Evolutionary conservation across 2,113 vertebrate species (phyloP).

Genomic region (Nothocercus nigrocapillus): DNA sequence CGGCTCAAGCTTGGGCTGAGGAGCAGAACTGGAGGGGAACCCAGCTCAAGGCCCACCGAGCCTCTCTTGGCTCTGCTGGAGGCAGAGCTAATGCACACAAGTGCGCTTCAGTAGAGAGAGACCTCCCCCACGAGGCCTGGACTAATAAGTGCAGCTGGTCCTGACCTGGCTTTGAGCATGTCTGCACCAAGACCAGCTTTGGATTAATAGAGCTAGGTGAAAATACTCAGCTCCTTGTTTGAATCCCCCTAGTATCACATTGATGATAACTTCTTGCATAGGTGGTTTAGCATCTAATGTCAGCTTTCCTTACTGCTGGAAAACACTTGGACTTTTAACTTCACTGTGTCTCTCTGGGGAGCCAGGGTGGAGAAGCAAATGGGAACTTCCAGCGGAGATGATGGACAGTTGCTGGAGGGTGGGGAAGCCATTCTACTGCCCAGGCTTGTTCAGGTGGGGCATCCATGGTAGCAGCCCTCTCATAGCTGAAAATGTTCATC

Average conservation of each 20-base stretch:
- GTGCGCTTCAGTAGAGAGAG: rapidly evolving
- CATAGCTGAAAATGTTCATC: background rate
- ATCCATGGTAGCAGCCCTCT: background rate
- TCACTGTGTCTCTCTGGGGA: background rate
- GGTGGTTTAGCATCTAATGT: background rate
- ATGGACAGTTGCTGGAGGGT: background rate
- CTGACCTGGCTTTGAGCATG: background rate
- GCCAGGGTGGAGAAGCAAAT: background rate
- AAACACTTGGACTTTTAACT: background rate
- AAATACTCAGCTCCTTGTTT: background rate
- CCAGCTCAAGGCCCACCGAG: background rate
- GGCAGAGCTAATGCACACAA: background rate
- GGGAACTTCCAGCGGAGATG: background rate
- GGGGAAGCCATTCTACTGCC: background rate
- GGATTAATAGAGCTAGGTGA: background rate
- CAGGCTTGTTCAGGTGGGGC: background rate
- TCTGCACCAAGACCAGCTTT: background rate
- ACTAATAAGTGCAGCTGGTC: background rate
- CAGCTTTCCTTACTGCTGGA: background rate
- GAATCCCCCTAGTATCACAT: background rate
- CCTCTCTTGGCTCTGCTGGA: background rate
- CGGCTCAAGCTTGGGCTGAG: background rate
- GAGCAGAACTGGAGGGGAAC: background rate
- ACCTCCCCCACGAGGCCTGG: background rate
- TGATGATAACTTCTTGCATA: background rate